Evolutionary conservation across 2,888 invertebrate species (phyloP).

Genomic region (Eristalis intricaria): DNA sequence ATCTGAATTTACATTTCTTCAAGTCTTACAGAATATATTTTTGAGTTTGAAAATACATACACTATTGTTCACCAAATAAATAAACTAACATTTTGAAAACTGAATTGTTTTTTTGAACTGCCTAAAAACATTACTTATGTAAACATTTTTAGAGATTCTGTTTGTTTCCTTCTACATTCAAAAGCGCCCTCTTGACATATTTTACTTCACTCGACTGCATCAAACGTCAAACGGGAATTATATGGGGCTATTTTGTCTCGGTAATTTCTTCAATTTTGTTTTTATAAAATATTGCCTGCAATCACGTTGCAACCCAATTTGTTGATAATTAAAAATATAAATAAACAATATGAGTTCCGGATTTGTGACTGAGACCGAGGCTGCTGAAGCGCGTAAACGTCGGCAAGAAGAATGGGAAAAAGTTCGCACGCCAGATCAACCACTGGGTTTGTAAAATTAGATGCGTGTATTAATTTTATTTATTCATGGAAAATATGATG

Average conservation of each 20-base stretch:
- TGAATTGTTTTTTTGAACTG: no score
- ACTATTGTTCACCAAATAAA: no score
- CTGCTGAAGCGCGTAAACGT: constrained; percentile 89
- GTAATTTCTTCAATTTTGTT: background rate
- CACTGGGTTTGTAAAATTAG: constrained; percentile 85
- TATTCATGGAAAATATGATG: background rate
- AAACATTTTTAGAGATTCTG: background rate
- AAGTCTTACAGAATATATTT: no score
- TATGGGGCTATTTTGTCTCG: constrained; percentile 24
- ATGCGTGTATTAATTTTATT: constrained; percentile 44
- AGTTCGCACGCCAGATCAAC: constrained; percentile 94
- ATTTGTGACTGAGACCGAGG: constrained; percentile 94
- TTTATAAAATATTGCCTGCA: background rate
- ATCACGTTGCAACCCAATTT: background rate
- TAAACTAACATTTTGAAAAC: no score
- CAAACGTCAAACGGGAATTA: constrained; percentile 44
- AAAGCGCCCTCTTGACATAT: background rate
- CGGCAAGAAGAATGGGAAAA: constrained; percentile 99
- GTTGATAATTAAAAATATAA: background rate
- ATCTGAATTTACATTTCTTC: no score
- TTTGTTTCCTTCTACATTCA: background rate
- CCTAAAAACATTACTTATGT: no score
- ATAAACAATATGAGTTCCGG: constrained; percentile 89
- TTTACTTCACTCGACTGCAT: background rate
- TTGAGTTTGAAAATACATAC: no score